Evolutionary conservation across 2,888 invertebrate species (phyloP).

Genomic region (Dione vanillae): DNA sequence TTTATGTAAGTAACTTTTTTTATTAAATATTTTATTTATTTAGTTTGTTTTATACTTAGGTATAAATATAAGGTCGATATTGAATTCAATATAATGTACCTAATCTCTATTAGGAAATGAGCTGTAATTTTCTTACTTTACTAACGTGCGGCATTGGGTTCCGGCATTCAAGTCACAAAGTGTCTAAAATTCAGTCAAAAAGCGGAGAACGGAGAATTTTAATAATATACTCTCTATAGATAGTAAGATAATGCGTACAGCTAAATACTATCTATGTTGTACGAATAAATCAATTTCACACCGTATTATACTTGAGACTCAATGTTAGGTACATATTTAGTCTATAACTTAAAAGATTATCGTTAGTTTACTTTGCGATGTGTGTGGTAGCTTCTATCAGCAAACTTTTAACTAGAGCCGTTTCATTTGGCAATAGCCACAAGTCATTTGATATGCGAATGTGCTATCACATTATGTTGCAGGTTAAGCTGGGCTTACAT

Average conservation of each 20-base stretch:
- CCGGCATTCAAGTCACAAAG: not conserved
- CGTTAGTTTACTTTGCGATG: constrained; percentile 2
- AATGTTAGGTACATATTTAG: not conserved
- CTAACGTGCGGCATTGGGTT: not conserved
- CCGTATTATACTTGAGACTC: too few relatives aligned
- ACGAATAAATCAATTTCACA: too few relatives aligned
- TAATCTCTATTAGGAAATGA: too few relatives aligned
- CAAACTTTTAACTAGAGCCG: constrained; percentile 20
- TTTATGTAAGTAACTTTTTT: too few relatives aligned
- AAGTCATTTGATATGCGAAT: constrained; percentile 28
- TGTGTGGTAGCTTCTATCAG: constrained; percentile 26
- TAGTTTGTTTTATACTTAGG: too few relatives aligned
- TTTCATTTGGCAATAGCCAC: constrained; percentile 27
- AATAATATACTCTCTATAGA: not conserved
- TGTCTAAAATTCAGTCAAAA: not conserved
- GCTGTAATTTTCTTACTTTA: too few relatives aligned
- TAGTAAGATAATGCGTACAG: too few relatives aligned
- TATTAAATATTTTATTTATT: too few relatives aligned
- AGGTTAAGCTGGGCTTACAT: constrained; percentile 17
- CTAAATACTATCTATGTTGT: too few relatives aligned
- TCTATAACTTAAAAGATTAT: constrained; percentile 10
- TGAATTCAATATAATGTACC: too few relatives aligned
- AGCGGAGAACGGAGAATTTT: not conserved
- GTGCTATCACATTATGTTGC: constrained; percentile 30
- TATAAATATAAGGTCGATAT: too few relatives aligned